Conservation (phyloP, 1,140 invertebrate genomes). For the Heliconius hewitsoni region DNA sequence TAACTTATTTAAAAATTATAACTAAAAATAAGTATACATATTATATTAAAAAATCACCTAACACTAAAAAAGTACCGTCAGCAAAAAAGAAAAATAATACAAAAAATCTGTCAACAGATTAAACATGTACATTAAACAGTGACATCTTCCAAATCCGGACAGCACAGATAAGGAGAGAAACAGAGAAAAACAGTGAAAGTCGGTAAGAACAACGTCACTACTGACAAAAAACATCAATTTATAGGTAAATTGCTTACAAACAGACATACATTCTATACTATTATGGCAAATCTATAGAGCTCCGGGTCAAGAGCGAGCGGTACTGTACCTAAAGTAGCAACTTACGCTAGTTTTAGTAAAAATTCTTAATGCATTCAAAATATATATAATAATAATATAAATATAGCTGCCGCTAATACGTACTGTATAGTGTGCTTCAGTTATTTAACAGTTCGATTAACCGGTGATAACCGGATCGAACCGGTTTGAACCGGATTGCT, state of each 20-base stretch:
- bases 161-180: slow-evolving; percentile 23
- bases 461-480: background rate
- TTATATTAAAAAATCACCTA: background rate
- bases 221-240: slow-evolving; percentile 63
- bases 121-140: slow-evolving; percentile 5
- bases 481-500: background rate
- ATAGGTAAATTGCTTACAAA: slow-evolving; percentile 68
- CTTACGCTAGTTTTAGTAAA: slow-evolving; percentile 70
- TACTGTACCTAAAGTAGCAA: slow-evolving; percentile 8
- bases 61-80: slow-evolving; percentile 13
- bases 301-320: slow-evolving; percentile 36
- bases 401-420: slow-evolving; percentile 66
- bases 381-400: slow-evolving; percentile 67
- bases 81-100: background rate
- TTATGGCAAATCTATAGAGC: slow-evolving; percentile 71
- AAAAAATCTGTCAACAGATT: slow-evolving; percentile 13
- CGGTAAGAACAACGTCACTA: slow-evolving; percentile 35
- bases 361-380: slow-evolving; percentile 79
- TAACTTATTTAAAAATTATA: background rate
- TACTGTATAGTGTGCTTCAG: background rate
- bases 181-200: background rate
- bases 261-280: slow-evolving; percentile 57
- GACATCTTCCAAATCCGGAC: background rate
- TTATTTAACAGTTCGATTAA: background rate
- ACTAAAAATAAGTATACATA: background rate